Evolutionary conservation across 53 echinoderm and acorn worm genomes (phyloP), one percentile per base, ranked within the genome.

Genomic region (Holothuria leucospilota): DNA sequence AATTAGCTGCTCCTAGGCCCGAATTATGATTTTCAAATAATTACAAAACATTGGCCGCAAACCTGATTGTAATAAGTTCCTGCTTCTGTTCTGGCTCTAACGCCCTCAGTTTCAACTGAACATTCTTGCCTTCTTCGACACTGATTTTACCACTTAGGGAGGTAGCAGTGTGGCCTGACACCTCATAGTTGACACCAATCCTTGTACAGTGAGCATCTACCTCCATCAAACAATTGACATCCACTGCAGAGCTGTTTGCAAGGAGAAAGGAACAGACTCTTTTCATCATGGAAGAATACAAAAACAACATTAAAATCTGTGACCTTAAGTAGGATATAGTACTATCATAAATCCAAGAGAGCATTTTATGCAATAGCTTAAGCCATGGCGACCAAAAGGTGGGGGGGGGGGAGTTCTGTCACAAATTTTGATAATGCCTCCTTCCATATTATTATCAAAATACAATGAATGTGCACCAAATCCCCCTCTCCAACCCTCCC

Each of bases 31-130:
- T 40, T 40, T 40, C 40, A 40, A 40, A 40, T 40, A 7, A 40
- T 40, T 40, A 40, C n/a, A n/a, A n/a, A n/a, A n/a, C n/a, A n/a
- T n/a, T n/a, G n/a, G 34, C 46, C 46, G 6, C 46, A 46, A 46
- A 34, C 34, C 34, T 46, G 46, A 11, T 11, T 46, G 46, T 46
- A 46, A 46, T 46, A 9, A 46, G 90, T 69, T 92, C 77, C 63
- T 92, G 92, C 26, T 72, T 87, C 81, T 90, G 41, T 11, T 94
- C 92, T 29, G 94, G 94, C 89, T 94, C 92, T 29, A 92, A 92
- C 11, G 92, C 89, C 39, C 90, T 90, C 58, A 94, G 29, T 62
- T 88, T 29, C 28, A 92, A 18, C 1, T 90, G 63, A 6, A 94
- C 62, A 28, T 72, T 71, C 67, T 86, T 84, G 29, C 90, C 88